Evolutionary conservation across 2,113 vertebrate species (phyloP).

Genomic region (Mustela nigripes): DNA sequence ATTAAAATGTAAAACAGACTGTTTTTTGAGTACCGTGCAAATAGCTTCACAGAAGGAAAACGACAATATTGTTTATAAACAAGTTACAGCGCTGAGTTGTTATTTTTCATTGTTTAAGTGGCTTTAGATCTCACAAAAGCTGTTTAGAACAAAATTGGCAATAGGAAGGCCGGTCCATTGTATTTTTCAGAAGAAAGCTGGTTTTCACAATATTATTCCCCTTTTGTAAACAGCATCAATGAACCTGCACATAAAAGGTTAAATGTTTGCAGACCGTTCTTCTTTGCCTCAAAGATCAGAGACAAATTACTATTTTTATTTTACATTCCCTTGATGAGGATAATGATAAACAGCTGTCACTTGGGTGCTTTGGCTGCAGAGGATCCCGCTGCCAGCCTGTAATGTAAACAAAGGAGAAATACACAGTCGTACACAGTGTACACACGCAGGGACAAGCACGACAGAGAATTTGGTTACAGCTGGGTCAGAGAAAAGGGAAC

Average conservation of each 20-base stretch:
- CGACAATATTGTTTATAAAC: constrained; percentile 17
- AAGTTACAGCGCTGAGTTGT: neutral
- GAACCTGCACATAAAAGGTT: constrained; percentile 86
- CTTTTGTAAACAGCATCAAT: constrained; percentile 85
- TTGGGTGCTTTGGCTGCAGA: constrained; percentile 85
- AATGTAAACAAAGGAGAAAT: constrained; percentile 87
- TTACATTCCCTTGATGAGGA: constrained; percentile 90
- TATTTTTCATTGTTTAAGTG: constrained; percentile 72
- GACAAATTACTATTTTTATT: constrained; percentile 91
- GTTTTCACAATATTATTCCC: constrained; percentile 76
- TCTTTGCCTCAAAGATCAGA: constrained; percentile 88
- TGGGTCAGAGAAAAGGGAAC: constrained; percentile 38
- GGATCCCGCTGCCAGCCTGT: constrained; percentile 86
- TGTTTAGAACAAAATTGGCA: constrained; percentile 72
- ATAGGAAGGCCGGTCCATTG: constrained; percentile 73
- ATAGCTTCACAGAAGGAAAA: constrained; percentile 22
- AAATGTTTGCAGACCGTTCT: constrained; percentile 87
- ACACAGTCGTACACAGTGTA: constrained; percentile 63
- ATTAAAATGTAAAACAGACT: neutral
- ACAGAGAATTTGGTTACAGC: constrained; percentile 69
- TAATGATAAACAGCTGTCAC: constrained; percentile 91
- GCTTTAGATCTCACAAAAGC: constrained; percentile 74
- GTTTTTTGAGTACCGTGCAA: constrained; percentile 39
- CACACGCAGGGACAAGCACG: constrained; percentile 58
- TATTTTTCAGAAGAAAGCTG: constrained; percentile 77